A percentile compares a stretch with the other conserved stretches of the same genome.
Conservation (phyloP, 1,140 invertebrate genomes). For the Monomorium pharaonis region DNA sequence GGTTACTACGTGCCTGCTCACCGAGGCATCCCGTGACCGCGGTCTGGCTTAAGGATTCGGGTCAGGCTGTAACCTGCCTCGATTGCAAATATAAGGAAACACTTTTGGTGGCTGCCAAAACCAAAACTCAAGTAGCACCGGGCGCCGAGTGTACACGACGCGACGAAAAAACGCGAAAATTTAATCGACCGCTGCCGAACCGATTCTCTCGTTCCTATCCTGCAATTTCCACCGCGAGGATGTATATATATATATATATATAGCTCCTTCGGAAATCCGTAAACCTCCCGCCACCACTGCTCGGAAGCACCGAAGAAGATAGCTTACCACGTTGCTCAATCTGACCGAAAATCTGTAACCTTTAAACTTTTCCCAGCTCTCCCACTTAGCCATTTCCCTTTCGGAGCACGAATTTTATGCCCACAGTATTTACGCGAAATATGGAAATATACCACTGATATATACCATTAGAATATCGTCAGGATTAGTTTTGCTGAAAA, state of each 20-base stretch:
- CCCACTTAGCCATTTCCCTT: conserved; percentile 12
- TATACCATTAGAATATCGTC: neutral
- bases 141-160: conserved; percentile 46
- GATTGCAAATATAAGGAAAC: conserved; percentile 83
- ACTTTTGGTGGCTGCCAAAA: conserved; percentile 81
- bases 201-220: conserved; percentile 18
- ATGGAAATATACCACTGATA: too few species aligned
- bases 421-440: conserved; percentile 1
- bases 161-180: conserved; percentile 77
- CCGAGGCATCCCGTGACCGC: conserved; percentile 74
- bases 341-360: conserved; percentile 42
- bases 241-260: neutral
- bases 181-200: conserved; percentile 71
- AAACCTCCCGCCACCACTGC: neutral
- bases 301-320: conserved; percentile 52
- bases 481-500: neutral
- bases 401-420: conserved; percentile 19
- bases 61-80: conserved; percentile 82
- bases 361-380: conserved; percentile 51
- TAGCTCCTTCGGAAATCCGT: conserved; percentile 20
- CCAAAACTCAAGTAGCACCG: conserved; percentile 73
- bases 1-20: conserved; percentile 79
- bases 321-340: conserved; percentile 50
- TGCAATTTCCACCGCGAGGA: conserved; percentile 4
- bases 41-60: conserved; percentile 81